phyloP scores from a whole-genome alignment of 2,888 invertebrate genomes.

The Acholoe squamosa region DNA sequence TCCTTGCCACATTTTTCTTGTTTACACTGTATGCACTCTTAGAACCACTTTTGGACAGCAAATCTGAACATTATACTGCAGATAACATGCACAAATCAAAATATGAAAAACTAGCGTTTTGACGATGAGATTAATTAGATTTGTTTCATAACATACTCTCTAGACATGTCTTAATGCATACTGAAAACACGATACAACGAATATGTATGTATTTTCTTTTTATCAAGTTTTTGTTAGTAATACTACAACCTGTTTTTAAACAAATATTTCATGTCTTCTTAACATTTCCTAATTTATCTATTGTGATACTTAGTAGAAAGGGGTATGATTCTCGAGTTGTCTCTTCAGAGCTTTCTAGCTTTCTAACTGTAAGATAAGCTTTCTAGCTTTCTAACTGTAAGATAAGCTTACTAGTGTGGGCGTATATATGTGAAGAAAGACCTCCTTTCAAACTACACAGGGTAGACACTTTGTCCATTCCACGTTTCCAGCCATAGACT shows the following conservation, averaged over 20 bases:
- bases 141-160: not conserved
- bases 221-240: conserved; percentile 16
- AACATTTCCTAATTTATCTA: not conserved
- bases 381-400: conserved; percentile 10
- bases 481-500: conserved; percentile 58
- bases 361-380: conserved; percentile 24
- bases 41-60: not conserved
- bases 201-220: conserved; percentile 16
- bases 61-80: not conserved
- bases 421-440: not conserved
- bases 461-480: conserved; percentile 63
- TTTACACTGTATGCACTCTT: not conserved
- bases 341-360: not conserved
- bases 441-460: conserved; percentile 39
- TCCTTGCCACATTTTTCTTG: too few relatives aligned
- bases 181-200: not conserved
- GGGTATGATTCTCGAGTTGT: not conserved
- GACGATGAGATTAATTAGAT: not conserved
- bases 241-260: conserved; percentile 10
- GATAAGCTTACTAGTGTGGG: conserved; percentile 13
- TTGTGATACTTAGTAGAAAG: conserved; percentile 39
- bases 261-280: not conserved
- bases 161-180: not conserved
- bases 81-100: conserved; percentile 24
- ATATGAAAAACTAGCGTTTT: not conserved